Evolutionary conservation across 2,888 invertebrate species (phyloP).

Genomic region (Coelinius sp.): DNA sequence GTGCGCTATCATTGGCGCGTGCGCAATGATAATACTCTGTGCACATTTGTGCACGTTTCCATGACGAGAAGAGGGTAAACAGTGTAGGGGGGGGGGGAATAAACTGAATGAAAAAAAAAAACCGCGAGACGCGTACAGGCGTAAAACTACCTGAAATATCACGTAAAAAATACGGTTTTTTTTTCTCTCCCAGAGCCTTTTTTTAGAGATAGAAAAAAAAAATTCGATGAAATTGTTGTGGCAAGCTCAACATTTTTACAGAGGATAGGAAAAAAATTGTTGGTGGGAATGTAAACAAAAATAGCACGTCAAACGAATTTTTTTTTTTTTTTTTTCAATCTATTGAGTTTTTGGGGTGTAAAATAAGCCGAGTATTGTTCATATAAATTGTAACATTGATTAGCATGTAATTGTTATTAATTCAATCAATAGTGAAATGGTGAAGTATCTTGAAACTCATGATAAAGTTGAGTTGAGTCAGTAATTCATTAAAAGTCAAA

Average conservation of each 20-base stretch:
- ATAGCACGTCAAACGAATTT: not conserved
- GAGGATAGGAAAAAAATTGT: not conserved
- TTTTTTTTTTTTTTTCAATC: not conserved
- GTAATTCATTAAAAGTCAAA: not conserved
- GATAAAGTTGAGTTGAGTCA: no score
- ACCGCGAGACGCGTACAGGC: not conserved
- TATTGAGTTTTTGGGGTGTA: not conserved
- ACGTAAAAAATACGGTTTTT: not conserved
- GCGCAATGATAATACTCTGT: not conserved
- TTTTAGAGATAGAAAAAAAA: no score
- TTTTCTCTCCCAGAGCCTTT: no score
- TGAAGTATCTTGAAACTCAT: not conserved
- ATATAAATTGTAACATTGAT: no score
- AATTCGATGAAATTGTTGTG: not conserved
- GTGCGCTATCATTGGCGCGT: not conserved
- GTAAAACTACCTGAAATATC: constrained; percentile 13
- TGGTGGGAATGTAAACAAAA: constrained; percentile 16
- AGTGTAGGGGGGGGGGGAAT: not conserved
- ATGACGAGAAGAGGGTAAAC: constrained; percentile 5
- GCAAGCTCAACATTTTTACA: constrained; percentile 1
- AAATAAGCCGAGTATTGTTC: no score
- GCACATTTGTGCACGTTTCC: not conserved
- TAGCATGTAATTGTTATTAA: no score
- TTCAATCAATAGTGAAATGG: not conserved
- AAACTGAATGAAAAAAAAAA: not conserved